Conservation (phyloP, 2,113 vertebrate genomes). For the Spheniscus mendiculus region DNA sequence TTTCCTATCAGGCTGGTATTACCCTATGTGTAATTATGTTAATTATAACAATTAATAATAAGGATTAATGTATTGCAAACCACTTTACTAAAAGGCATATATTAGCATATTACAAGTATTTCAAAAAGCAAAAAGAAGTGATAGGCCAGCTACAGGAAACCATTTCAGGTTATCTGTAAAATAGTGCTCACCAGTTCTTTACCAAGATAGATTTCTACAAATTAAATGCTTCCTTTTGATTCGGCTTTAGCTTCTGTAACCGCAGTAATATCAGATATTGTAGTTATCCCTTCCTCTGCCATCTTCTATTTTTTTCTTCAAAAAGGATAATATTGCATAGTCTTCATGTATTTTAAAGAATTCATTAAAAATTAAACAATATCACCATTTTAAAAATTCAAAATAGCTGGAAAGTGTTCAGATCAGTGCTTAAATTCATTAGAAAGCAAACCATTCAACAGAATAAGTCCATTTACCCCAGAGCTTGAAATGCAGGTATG, state of each 20-base stretch:
- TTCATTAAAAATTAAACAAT: neutral
- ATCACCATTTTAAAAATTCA: neutral
- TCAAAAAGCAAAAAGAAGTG: neutral
- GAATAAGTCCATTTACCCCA: slow-evolving; percentile 83
- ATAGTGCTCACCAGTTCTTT: neutral
- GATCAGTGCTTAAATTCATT: neutral
- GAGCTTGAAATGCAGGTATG: slow-evolving; percentile 95
- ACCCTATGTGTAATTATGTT: neutral
- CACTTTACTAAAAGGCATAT: neutral
- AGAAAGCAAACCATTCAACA: neutral
- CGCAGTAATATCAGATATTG: neutral
- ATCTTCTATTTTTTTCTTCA: neutral
- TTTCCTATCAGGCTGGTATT: neutral
- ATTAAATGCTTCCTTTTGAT: neutral
- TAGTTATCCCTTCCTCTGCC: neutral
- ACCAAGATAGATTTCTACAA: neutral
- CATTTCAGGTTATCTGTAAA: neutral
- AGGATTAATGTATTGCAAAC: neutral
- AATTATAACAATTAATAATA: neutral
- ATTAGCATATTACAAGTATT: neutral
- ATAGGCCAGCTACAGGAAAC: neutral
- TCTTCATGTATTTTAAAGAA: neutral
- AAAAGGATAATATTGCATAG: neutral
- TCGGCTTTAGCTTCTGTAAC: neutral
- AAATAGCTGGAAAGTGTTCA: neutral